phyloP scores from a whole-genome alignment of 2,113 vertebrate genomes.

The Leucosticte australis region DNA sequence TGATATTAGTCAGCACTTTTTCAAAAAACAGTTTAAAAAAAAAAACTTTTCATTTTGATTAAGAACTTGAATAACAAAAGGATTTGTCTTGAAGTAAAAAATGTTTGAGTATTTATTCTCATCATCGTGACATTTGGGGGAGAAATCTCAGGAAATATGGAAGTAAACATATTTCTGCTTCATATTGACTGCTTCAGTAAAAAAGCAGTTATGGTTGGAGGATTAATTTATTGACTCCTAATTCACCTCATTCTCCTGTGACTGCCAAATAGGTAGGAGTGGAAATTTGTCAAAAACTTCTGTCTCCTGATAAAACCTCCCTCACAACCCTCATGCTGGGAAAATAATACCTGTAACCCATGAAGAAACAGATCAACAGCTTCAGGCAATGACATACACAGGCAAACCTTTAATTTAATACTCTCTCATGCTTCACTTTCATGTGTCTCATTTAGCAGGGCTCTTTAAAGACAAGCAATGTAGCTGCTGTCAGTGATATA shows the following conservation, averaged over 20 bases:
- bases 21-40: background rate
- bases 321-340: background rate
- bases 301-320: conserved; percentile 2
- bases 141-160: background rate
- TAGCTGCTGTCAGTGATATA: conserved; percentile 17
- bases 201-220: background rate
- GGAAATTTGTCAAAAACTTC: background rate
- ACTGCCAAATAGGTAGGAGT: conserved; percentile 19
- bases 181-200: background rate
- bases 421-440: conserved; percentile 17
- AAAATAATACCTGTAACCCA: conserved; percentile 38
- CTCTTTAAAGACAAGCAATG: conserved; percentile 21
- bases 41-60: background rate
- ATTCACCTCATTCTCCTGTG: background rate
- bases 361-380: conserved; percentile 26
- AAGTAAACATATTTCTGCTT: background rate
- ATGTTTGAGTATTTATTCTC: background rate
- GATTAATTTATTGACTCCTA: conserved; percentile 26
- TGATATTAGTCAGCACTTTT: background rate
- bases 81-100: background rate
- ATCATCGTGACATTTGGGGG: background rate
- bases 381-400: conserved; percentile 36
- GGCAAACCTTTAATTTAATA: conserved; percentile 38
- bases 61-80: background rate
- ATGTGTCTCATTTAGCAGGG: conserved; percentile 37